Evolutionary conservation across 2,113 vertebrate species (phyloP), one percentile per base, ranked within the genome.

Genomic region (Sisor rabdophorus): DNA sequence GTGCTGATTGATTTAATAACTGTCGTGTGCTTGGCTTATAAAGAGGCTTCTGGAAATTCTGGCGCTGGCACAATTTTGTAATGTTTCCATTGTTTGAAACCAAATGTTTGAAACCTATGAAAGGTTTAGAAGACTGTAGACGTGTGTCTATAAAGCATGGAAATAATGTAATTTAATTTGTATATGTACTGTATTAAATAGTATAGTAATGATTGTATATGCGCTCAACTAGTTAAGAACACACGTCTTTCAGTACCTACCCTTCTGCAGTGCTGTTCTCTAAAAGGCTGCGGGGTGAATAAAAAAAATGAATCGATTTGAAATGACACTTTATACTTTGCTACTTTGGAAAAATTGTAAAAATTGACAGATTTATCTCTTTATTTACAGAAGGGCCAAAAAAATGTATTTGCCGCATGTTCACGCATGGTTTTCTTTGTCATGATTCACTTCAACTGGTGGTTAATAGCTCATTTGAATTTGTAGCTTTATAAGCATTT

Each of bases 151-250:
- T 64, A 64, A 44, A 40, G 11, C 36, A 60, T 60, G 32, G 44
- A 65, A 65, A 65, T 19, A 9, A 7, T 44, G 36, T n/a, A n/a
- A n/a, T 40, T 40, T n/a, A 1, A 44, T 40, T 64, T 3, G 2
- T 6, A 36, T 36, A 36, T 36, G 32, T 36, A 36, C 32, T 36
- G 32, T 6, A 36, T 36, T 36, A 10, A 44, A 44, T 65, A 22
- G 22, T 47, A 44, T 65, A 65, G 36, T 15, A 65, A n/a, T 64
- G 60, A 63, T 40, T 40, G 20, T 63, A 40, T 63, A 30, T 60
- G 11, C 20, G 11, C 17, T 54, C 11, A 13, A 13, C 24, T 15
- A 26, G 22, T 58, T 24, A 20, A 59, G 7, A 59, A 30, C 26
- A 30, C 26, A 2, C 58, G 2, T 60, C 59, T 61, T 16, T 61